Conservation (phyloP, 1,140 invertebrate genomes). For the Dinothrombium tinctorium region DNA sequence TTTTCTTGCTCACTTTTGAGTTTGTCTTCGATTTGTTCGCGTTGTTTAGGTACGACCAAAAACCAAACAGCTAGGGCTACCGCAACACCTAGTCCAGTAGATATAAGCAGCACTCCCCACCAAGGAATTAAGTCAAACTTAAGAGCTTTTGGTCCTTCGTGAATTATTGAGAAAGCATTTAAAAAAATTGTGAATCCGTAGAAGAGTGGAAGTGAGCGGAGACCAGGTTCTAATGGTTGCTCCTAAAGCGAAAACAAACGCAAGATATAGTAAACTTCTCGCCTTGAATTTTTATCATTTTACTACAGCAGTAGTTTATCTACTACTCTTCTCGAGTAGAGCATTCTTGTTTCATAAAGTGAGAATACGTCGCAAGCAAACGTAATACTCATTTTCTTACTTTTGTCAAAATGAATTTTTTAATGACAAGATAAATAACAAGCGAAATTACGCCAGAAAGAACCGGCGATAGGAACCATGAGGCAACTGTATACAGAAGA, state of each 20-base stretch:
- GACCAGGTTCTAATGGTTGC: conserved; percentile 57
- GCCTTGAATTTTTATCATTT: no score
- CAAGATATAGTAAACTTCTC: no score
- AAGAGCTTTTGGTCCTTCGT: conserved; percentile 45
- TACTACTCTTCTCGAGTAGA: no score
- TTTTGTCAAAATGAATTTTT: conserved; percentile 50
- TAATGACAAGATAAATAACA: conserved; percentile 50
- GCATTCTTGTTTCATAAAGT: no score
- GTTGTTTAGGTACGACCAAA: conserved; percentile 43
- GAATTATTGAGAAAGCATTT: conserved; percentile 75
- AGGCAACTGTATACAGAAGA: conserved; percentile 34
- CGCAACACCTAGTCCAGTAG: conserved; percentile 37
- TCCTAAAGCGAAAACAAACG: no score
- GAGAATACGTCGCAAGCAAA: no score
- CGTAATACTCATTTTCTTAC: no score
- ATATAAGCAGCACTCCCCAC: conserved; percentile 51
- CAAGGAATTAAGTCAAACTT: conserved; percentile 44
- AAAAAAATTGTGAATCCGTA: conserved; percentile 75
- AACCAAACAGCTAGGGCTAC: conserved; percentile 43
- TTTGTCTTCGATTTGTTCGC: conserved; percentile 6
- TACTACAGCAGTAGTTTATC: no score
- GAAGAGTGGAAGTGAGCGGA: conserved; percentile 63
- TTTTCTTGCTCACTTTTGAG: background rate
- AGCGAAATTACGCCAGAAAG: conserved; percentile 75
- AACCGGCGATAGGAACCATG: conserved; percentile 90